These are phyloP conservation scores for Lagopus leucura DNA, from an alignment of 2,113 vertebrate species.

Conservation along the genomic window DNA sequence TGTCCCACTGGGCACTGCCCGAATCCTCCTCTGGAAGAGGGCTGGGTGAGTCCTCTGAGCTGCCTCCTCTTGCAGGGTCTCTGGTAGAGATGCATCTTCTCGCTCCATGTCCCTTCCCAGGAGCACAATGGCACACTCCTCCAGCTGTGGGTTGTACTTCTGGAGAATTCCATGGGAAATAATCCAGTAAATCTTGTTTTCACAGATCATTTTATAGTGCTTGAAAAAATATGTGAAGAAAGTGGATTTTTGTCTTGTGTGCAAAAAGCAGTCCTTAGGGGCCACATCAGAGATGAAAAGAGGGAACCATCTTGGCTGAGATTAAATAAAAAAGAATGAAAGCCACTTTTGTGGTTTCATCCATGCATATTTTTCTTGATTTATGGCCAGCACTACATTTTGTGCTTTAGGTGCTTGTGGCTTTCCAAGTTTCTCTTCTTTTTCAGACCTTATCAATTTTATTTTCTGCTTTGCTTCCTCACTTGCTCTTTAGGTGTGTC, in stretches of 20 bases:
- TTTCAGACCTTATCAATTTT: not conserved
- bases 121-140: rapidly evolving
- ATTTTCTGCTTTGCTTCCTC: not conserved
- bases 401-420: not conserved
- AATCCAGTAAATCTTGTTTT: constrained; percentile 20
- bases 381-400: not conserved
- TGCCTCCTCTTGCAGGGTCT: not conserved
- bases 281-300: not conserved
- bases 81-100: not conserved
- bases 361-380: constrained; percentile 3
- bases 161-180: not conserved
- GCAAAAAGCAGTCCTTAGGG: not conserved
- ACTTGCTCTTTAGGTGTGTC: not conserved
- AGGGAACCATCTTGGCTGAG: not conserved
- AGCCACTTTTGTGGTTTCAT: not conserved
- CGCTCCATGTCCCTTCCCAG: rapidly evolving
- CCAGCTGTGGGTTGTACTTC: not conserved
- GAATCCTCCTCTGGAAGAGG: not conserved
- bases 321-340: not conserved
- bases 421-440: not conserved
- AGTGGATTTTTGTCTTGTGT: constrained; percentile 4
- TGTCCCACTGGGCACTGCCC: no score
- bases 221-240: not conserved
- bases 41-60: not conserved
- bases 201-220: not conserved